phyloP scores from a whole-genome alignment of 2,888 invertebrate genomes.

The Drosophila prostipennis region DNA sequence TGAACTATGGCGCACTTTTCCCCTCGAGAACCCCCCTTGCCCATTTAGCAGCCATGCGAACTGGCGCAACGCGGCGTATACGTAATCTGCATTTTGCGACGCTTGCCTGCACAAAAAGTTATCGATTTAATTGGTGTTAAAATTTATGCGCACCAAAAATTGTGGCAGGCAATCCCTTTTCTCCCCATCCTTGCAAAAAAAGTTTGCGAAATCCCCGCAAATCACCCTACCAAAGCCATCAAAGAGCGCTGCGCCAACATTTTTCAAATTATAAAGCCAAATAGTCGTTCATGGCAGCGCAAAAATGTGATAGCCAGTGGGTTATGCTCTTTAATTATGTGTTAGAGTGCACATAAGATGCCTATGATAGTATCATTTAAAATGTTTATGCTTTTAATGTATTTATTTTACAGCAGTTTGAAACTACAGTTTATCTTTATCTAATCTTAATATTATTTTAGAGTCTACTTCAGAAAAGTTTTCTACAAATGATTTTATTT shows the following conservation, averaged over 20 bases:
- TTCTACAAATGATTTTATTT: neutral
- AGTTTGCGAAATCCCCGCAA: conserved; percentile 27
- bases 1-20: conserved; percentile 2
- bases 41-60: conserved; percentile 23
- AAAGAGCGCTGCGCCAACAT: conserved; percentile 45
- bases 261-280: conserved; percentile 35
- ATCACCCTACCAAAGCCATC: conserved; percentile 19
- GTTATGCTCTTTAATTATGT: conserved; percentile 1
- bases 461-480: no score
- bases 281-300: neutral
- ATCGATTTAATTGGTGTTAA: conserved; percentile 54
- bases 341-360: neutral
- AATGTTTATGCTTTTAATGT: neutral
- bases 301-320: neutral
- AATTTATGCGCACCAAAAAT: conserved; percentile 43
- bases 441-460: no score
- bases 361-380: neutral
- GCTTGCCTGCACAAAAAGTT: conserved; percentile 44
- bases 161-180: conserved; percentile 5
- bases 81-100: conserved; percentile 45
- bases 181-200: neutral
- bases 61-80: conserved; percentile 34
- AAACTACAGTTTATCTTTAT: neutral
- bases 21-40: neutral
- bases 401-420: no score